phyloP scores from a whole-genome alignment of 2,888 invertebrate genomes.

The Drosophila demipolita region DNA sequence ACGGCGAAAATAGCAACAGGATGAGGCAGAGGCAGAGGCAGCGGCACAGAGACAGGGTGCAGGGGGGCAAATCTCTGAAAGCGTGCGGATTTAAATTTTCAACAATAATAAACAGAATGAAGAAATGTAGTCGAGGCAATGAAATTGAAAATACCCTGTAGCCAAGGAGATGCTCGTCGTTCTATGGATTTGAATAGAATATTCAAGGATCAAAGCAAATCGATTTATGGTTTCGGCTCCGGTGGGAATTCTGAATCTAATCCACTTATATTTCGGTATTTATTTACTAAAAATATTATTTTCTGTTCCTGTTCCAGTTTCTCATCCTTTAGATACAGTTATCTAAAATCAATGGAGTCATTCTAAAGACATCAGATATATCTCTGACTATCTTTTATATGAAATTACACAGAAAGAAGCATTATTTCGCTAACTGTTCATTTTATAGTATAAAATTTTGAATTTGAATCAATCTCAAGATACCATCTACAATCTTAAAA shows the following conservation, averaged over 20 bases:
- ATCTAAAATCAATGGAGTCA: too few relatives aligned
- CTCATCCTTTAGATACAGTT: too few relatives aligned
- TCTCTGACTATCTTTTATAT: too few relatives aligned
- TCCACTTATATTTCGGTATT: background rate
- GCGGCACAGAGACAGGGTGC: background rate
- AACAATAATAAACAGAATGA: conserved; percentile 72
- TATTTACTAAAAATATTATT: too few relatives aligned
- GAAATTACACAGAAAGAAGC: too few relatives aligned
- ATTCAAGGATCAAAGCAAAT: background rate
- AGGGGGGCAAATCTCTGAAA: conserved; percentile 48
- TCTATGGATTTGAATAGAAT: background rate
- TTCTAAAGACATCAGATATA: too few relatives aligned
- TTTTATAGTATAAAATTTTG: too few relatives aligned
- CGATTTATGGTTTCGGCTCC: background rate
- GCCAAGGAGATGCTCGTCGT: background rate
- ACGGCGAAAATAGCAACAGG: conserved; percentile 1
- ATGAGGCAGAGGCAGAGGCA: background rate
- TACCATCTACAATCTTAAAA: too few relatives aligned
- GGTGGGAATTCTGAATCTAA: too few relatives aligned
- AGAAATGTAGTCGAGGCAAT: background rate
- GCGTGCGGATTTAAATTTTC: conserved; percentile 80
- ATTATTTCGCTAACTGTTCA: too few relatives aligned
- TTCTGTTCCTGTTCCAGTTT: too few relatives aligned
- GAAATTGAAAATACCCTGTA: conserved; percentile 16
- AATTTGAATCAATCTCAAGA: too few relatives aligned